A percentile compares a stretch with the other conserved stretches of the same genome.
These are phyloP conservation scores for Platichthys stellatus DNA, from an alignment of 2,113 vertebrate species.

Conservation along the genomic window DNA sequence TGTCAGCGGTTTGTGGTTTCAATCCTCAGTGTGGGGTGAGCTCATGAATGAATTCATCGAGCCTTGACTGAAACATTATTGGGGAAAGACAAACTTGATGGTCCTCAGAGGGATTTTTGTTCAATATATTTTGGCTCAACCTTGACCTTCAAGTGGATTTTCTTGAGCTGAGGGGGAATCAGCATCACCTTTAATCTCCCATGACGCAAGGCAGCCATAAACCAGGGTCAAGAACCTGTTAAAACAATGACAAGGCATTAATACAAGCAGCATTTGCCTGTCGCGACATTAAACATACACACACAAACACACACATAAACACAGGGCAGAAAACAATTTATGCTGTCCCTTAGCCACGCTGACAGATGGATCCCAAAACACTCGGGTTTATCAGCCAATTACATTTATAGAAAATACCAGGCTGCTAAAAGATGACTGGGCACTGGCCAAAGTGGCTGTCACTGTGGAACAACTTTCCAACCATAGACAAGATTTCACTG, in stretches of 20 bases:
- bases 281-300: background rate
- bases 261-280: constrained; percentile 6
- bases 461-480: constrained; percentile 3
- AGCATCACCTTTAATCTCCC: constrained; percentile 24
- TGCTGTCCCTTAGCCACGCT: constrained; percentile 23
- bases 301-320: constrained; percentile 7
- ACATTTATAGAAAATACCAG: constrained; percentile 41
- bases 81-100: background rate
- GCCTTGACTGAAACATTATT: constrained; percentile 2
- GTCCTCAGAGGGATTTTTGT: background rate
- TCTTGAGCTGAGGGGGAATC: constrained; percentile 23
- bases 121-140: background rate
- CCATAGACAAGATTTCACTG: background rate
- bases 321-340: constrained; percentile 13
- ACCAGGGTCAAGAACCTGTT: constrained; percentile 19
- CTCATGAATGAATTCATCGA: constrained; percentile 33
- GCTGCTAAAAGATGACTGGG: constrained; percentile 19
- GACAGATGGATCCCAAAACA: constrained; percentile 46
- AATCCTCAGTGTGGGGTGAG: background rate
- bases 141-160: constrained; percentile 19
- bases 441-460: constrained; percentile 1
- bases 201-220: constrained; percentile 26
- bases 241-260: constrained; percentile 31
- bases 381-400: constrained; percentile 33
- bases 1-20: background rate